These are phyloP conservation scores for Nannoperca obscura DNA, from an alignment of 2,797 vertebrate species.

Conservation along the genomic window DNA sequence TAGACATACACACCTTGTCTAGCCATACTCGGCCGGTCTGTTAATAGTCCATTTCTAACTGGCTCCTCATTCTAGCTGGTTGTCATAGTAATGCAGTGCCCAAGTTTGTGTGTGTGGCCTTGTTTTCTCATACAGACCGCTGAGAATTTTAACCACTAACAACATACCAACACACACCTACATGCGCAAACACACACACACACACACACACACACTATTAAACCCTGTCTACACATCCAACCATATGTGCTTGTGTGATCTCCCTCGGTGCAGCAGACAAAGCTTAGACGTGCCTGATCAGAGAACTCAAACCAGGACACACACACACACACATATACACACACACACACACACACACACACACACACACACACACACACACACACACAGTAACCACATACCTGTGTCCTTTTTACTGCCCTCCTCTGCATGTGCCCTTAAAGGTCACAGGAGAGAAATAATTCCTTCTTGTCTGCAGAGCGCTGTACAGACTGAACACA, in stretches of 20 bases:
- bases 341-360: slow-evolving; percentile 28
- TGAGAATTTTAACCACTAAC: slow-evolving; percentile 73
- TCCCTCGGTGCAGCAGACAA: slow-evolving; percentile 65
- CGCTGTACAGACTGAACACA: slow-evolving; percentile 79
- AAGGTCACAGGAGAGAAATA: slow-evolving; percentile 66
- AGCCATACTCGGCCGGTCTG: slow-evolving; percentile 36
- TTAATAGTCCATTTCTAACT: slow-evolving; percentile 43
- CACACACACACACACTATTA: slow-evolving; percentile 29
- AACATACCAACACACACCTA: slow-evolving; percentile 41
- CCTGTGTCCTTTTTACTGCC: slow-evolving; percentile 81
- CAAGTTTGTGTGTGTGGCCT: slow-evolving; percentile 73
- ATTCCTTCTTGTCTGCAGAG: slow-evolving; percentile 73
- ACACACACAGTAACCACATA: slow-evolving; percentile 31
- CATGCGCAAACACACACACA: slow-evolving; percentile 16
- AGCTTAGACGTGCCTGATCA: slow-evolving; percentile 89
- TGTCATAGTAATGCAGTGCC: slow-evolving; percentile 64
- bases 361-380: slow-evolving; percentile 40
- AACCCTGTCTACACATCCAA: slow-evolving; percentile 40
- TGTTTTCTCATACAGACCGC: slow-evolving; percentile 65
- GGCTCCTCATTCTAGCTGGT: slow-evolving; percentile 49
- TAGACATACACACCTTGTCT: slow-evolving; percentile 17
- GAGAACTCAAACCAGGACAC: slow-evolving; percentile 78
- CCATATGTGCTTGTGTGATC: slow-evolving; percentile 66
- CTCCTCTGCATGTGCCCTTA: slow-evolving; percentile 82
- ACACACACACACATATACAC: slow-evolving; percentile 26